These are phyloP conservation scores for Anniella stebbinsi DNA, from an alignment of 2,797 vertebrate genomes.

Conservation along the genomic window DNA sequence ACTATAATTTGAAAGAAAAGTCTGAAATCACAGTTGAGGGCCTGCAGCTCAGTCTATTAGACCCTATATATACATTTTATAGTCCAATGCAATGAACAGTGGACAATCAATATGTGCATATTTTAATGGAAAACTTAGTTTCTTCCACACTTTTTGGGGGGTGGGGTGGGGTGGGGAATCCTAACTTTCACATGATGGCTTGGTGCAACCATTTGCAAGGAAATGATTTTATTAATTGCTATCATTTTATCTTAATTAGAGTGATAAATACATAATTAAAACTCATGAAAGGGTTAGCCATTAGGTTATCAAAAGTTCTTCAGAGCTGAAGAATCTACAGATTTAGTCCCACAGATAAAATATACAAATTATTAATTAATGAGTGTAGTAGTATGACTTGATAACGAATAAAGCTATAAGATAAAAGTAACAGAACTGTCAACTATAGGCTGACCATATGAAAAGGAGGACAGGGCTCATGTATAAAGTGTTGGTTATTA, in stretches of 20 bases:
- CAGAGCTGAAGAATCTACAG: constrained; percentile 42
- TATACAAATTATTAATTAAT: background rate
- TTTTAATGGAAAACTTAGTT: background rate
- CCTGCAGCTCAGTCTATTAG: background rate
- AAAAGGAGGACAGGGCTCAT: too few species aligned
- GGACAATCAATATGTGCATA: background rate
- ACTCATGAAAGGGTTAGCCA: constrained; percentile 27
- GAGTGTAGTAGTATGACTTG: background rate
- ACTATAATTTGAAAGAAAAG: background rate
- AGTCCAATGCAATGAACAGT: background rate
- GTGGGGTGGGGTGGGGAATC: too few species aligned
- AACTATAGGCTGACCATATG: too few species aligned
- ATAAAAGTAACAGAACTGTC: background rate
- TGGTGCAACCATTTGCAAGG: background rate
- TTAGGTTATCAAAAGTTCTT: constrained; percentile 45
- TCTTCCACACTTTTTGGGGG: background rate
- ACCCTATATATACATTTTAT: background rate
- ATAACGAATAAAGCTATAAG: background rate
- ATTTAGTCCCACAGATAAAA: constrained; percentile 39
- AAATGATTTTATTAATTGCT: background rate
- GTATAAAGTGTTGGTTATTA: too few species aligned
- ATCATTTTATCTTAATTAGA: background rate
- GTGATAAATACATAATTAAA: background rate
- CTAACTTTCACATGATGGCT: background rate
- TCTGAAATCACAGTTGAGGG: background rate